These are phyloP conservation scores for Drosophila demipolita DNA, from an alignment of 2,888 invertebrate genomes.

Conservation along the genomic window DNA sequence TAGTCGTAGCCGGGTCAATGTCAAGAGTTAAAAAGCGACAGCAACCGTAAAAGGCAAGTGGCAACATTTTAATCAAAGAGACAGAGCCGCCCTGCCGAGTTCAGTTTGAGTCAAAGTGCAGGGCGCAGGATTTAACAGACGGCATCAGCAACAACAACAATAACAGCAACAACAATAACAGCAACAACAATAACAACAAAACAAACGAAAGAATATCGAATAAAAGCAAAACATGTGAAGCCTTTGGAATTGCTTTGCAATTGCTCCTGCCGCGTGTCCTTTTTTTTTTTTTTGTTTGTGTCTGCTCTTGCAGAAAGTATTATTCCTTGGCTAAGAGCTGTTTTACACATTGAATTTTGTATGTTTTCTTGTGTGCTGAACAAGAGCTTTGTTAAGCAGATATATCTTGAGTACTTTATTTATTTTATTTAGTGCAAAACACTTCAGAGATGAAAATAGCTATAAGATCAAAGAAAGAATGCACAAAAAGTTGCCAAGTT, in stretches of 20 bases:
- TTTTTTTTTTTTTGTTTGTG: not conserved
- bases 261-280: conserved; percentile 57
- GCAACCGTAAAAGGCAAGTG: conserved; percentile 61
- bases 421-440: not conserved
- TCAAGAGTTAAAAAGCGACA: conserved; percentile 65
- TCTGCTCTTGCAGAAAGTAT: not conserved
- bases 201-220: conserved; percentile 26
- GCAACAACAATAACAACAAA: conserved; percentile 9
- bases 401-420: not conserved
- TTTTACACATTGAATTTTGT: not conserved
- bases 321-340: not conserved
- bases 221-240: conserved; percentile 55
- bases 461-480: not conserved
- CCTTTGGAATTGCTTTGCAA: conserved; percentile 68
- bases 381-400: not conserved
- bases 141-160: conserved; percentile 13
- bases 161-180: conserved; percentile 10
- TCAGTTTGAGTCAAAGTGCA: conserved; percentile 49
- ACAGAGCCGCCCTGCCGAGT: conserved; percentile 27
- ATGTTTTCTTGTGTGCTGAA: not conserved
- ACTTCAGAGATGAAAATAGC: not conserved
- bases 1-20: conserved; percentile 56
- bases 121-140: conserved; percentile 38
- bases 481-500: not conserved
- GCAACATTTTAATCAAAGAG: conserved; percentile 74